Percentiles rank a stretch among this genome's conserved stretches.
phyloP scores from a whole-genome alignment of 2,888 invertebrate species.

The Synergus laeviventris region DNA sequence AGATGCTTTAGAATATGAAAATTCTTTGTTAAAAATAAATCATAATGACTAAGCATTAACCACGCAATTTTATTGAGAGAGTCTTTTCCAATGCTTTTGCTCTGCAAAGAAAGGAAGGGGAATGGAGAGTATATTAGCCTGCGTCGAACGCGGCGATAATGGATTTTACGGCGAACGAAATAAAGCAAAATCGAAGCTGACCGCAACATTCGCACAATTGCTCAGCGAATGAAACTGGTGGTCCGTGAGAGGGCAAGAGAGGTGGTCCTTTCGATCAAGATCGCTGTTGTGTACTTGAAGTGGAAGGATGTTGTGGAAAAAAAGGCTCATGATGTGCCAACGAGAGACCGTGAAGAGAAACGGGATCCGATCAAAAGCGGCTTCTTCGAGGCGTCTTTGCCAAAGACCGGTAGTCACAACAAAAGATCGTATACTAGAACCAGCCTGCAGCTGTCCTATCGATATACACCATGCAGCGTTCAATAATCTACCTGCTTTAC shows the following conservation, averaged over 20 bases:
- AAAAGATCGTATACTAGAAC: constrained; percentile 42
- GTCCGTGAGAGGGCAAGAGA: constrained; percentile 39
- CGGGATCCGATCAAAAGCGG: constrained; percentile 48
- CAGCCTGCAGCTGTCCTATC: constrained; percentile 35
- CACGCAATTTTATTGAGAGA: constrained; percentile 1
- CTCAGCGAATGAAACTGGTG: constrained; percentile 62
- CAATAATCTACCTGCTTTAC: constrained; percentile 28
- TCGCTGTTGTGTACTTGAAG: constrained; percentile 33
- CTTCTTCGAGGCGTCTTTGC: constrained; percentile 44
- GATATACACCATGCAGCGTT: constrained; percentile 36
- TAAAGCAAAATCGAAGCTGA: constrained; percentile 46
- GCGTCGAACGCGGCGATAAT: constrained; percentile 59
- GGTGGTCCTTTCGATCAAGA: constrained; percentile 40
- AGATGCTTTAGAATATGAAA: background rate
- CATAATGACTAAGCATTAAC: background rate
- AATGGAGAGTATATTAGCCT: constrained; percentile 25
- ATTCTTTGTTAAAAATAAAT: background rate
- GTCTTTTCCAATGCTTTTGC: background rate
- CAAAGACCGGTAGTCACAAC: constrained; percentile 43
- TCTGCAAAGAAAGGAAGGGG: background rate
- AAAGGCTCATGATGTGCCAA: constrained; percentile 49
- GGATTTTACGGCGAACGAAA: constrained; percentile 58
- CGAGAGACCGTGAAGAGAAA: constrained; percentile 51
- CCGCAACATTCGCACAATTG: constrained; percentile 61
- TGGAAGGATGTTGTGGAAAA: constrained; percentile 33